These are phyloP conservation scores for Diaprepes abbreviatus DNA, from an alignment of 2,888 invertebrate genomes.

Conservation along the genomic window DNA sequence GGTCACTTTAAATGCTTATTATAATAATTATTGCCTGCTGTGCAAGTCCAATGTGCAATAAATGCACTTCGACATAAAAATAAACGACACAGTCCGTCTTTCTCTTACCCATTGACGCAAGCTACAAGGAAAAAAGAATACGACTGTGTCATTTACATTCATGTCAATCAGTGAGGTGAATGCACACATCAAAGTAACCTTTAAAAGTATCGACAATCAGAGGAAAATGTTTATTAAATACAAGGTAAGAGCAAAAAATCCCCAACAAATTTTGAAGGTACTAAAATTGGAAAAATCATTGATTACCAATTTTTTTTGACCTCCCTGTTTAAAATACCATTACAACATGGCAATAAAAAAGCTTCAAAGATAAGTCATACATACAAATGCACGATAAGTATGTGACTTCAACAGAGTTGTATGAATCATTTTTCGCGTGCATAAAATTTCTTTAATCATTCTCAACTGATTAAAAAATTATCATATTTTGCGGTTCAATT, in stretches of 20 bases:
- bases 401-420: neutral
- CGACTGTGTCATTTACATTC: neutral
- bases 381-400: neutral
- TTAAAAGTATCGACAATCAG: neutral
- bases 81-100: neutral
- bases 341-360: neutral
- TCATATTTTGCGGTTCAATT: neutral
- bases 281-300: too few species aligned
- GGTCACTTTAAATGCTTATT: neutral
- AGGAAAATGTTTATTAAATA: neutral
- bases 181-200: slow-evolving; percentile 3
- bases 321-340: too few species aligned
- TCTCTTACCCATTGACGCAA: neutral
- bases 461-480: too few species aligned
- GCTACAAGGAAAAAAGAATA: neutral
- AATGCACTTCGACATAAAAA: neutral
- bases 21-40: neutral
- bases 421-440: neutral
- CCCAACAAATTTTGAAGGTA: too few species aligned
- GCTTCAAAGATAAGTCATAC: neutral
- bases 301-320: too few species aligned
- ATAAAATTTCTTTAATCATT: neutral
- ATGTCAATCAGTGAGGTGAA: neutral
- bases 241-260: too few species aligned
- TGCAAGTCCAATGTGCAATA: slow-evolving; percentile 2